phyloP scores from a whole-genome alignment of 2,797 vertebrate genomes.

The Leptatherina wallacei region DNA sequence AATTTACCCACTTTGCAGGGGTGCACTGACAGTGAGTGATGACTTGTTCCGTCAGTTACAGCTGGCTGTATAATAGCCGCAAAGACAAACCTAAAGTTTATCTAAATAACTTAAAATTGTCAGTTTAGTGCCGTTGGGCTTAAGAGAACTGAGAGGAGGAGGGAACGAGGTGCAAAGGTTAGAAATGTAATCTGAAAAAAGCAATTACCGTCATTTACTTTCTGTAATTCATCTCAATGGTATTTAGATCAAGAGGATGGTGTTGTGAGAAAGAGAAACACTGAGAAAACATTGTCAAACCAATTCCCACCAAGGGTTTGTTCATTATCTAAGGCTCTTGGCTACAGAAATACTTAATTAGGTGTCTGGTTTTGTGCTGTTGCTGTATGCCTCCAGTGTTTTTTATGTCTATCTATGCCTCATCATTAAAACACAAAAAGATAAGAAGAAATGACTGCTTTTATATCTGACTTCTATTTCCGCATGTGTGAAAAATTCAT shows the following conservation, averaged over 20 bases:
- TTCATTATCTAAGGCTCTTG: constrained; percentile 76
- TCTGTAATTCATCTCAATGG: constrained; percentile 78
- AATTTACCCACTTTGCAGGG: constrained; percentile 48
- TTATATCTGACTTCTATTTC: constrained; percentile 42
- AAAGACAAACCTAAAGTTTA: constrained; percentile 50
- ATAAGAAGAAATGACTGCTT: constrained; percentile 51
- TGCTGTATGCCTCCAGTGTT: constrained; percentile 57
- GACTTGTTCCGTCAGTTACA: constrained; percentile 55
- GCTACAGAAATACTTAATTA: constrained; percentile 76
- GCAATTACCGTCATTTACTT: constrained; percentile 84
- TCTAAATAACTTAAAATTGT: constrained; percentile 70
- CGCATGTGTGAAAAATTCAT: constrained; percentile 25
- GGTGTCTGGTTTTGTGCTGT: constrained; percentile 51
- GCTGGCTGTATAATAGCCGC: constrained; percentile 54
- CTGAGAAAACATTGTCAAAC: constrained; percentile 68
- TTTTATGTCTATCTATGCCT: constrained; percentile 56
- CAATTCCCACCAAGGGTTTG: constrained; percentile 63
- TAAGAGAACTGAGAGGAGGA: constrained; percentile 35
- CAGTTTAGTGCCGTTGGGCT: constrained; percentile 68
- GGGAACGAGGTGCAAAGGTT: constrained; percentile 78
- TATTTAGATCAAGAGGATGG: constrained; percentile 70
- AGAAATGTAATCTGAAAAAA: constrained; percentile 86
- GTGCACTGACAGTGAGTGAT: constrained; percentile 58
- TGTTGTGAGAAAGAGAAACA: constrained; percentile 31
- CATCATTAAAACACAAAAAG: constrained; percentile 55